Base-by-base conservation (phyloP, 2,888 invertebrate species). In the Yponomeuta sedellus region DNA sequence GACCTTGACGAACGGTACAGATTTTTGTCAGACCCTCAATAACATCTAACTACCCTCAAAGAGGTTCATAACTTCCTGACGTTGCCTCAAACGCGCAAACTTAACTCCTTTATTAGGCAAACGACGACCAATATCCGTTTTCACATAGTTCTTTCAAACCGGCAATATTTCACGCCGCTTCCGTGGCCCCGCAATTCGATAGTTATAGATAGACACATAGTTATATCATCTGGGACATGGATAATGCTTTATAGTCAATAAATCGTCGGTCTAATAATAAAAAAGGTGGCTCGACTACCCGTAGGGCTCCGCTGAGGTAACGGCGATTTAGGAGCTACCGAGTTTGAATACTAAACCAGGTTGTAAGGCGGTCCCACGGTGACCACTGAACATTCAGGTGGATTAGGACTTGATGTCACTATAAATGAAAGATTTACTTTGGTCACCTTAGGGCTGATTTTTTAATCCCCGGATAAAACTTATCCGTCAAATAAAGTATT, bases 251-350 rank as follows among this genome's bases (percentile, higher is more conserved):
- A 66, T 44, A 59, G 57, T 56, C 71, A 40, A 73, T 73, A 73
- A 73, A 73, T 73, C 70, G 64, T 40, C 67, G 20, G 61, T 19
- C 68, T 71, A 70, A 68, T 70, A 74, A 74, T 71, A 74, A 72
- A 70, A 73, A 67, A 68, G 64, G 58, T 66, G 40, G 19, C 12
- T 57, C 61, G 56, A 68, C 52, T 19, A 34, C 11, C 62, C 62
- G 59, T 52, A 52, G 44, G 59, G 22, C 22, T 19, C 12, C 59
- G 19, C 20, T 22, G 11, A 59, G 59, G 25, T 20, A 59, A 12
- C 25, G 20, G 59, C 59, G 59, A 52, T 52, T 52, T 52, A 52
- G 44, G 2, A 52, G 16, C 16, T 52, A 52, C 3, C 16, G 16
- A 52, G 16, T 12, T 52, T 16, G 44, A 52, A 52, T 52, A 52